phyloP scores from a whole-genome alignment of 2,113 vertebrate genomes.

The Tragelaphus buxtoni region DNA sequence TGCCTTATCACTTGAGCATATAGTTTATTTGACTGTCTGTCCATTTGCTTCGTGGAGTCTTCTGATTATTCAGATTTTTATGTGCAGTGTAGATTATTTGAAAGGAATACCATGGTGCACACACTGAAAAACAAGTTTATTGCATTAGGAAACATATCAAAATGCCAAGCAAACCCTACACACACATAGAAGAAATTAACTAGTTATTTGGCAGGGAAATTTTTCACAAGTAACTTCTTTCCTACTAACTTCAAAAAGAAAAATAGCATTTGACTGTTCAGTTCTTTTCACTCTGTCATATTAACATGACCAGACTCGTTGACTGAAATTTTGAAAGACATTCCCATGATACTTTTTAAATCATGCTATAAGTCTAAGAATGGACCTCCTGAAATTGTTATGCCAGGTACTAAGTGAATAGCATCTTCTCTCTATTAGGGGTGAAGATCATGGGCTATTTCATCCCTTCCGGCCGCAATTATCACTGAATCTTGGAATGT shows the following conservation, averaged over 20 bases:
- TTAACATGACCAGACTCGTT: not conserved
- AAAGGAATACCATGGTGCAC: not conserved
- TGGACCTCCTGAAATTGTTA: not conserved
- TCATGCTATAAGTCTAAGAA: not conserved
- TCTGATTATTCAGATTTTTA: not conserved
- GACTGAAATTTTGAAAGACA: not conserved
- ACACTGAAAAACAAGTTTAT: not conserved
- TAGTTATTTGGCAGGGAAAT: not conserved
- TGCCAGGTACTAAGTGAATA: rapidly evolving
- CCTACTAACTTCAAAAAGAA: not conserved
- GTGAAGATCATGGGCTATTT: not conserved
- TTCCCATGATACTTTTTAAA: not conserved
- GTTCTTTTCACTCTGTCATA: not conserved
- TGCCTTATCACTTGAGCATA: not conserved
- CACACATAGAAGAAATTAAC: not conserved
- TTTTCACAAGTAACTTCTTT: not conserved
- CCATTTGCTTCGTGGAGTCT: not conserved
- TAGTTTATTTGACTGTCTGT: not conserved
- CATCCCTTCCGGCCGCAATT: not conserved
- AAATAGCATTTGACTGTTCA: not conserved
- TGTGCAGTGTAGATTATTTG: not conserved
- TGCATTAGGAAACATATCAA: not conserved
- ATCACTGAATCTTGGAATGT: not conserved
- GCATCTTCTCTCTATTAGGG: not conserved
- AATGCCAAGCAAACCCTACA: not conserved